Evolutionary conservation across 2,797 vertebrate genomes (phyloP).

Genomic region (Notolepis coatsorum): DNA sequence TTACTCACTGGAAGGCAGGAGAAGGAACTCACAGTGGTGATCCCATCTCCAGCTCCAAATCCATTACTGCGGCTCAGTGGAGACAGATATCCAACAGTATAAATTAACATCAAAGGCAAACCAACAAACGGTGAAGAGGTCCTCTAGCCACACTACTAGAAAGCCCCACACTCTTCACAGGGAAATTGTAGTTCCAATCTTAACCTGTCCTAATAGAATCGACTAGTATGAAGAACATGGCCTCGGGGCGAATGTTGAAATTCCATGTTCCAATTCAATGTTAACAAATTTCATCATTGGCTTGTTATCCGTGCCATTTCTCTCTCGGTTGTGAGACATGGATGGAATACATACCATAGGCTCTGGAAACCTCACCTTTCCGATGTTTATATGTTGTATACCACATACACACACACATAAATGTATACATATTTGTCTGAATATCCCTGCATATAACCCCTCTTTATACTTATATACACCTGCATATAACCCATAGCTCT

Average conservation of each 20-base stretch:
- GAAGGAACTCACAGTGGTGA: constrained; percentile 38
- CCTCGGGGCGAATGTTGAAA: constrained; percentile 36
- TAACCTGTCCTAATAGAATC: constrained; percentile 48
- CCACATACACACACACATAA: too few relatives aligned
- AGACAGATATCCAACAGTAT: constrained; percentile 66
- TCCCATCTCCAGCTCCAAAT: constrained; percentile 71
- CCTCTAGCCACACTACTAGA: constrained; percentile 8
- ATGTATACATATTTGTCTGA: too few relatives aligned
- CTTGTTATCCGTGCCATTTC: too few relatives aligned
- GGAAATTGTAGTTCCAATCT: constrained; percentile 30
- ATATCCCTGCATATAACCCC: too few relatives aligned
- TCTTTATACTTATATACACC: too few relatives aligned
- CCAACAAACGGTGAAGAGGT: constrained; percentile 52
- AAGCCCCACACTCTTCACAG: constrained; percentile 9
- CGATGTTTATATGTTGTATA: too few relatives aligned
- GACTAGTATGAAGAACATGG: constrained; percentile 15
- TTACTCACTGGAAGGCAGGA: constrained; percentile 46
- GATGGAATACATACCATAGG: too few relatives aligned
- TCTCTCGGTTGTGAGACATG: too few relatives aligned
- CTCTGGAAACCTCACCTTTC: not conserved
- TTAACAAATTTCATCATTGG: constrained; percentile 26
- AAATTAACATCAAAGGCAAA: constrained; percentile 73
- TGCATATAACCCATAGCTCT: too few relatives aligned
- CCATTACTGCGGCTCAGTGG: constrained; percentile 60
- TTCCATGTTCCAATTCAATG: constrained; percentile 12